These are phyloP conservation scores for Hozukius guyotensis DNA, from an alignment of 2,797 vertebrate genomes.

Conservation along the genomic window DNA sequence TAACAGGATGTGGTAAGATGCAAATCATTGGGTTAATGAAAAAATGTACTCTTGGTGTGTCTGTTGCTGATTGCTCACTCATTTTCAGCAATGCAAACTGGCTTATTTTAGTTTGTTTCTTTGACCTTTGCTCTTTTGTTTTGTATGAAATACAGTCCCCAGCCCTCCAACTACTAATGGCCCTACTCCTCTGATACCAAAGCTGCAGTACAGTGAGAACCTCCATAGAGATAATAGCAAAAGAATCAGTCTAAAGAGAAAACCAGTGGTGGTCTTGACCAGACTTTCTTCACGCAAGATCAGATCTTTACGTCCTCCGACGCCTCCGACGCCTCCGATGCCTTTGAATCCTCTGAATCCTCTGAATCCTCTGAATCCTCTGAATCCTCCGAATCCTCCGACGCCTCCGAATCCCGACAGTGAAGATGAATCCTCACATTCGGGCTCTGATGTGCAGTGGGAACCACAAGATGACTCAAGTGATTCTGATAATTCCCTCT, in stretches of 20 bases:
- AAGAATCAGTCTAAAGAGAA: not conserved
- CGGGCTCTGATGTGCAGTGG: not conserved
- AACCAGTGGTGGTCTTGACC: constrained; percentile 44
- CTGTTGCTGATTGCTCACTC: not conserved
- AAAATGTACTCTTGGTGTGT: not conserved
- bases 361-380: too few relatives aligned
- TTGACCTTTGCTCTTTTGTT: not conserved
- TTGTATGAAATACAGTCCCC: constrained; percentile 12
- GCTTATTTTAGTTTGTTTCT: not conserved
- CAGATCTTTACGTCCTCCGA: fast-evolving
- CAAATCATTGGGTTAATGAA: not conserved
- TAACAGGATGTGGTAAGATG: constrained; percentile 35
- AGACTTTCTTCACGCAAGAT: not conserved
- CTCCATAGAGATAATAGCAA: not conserved
- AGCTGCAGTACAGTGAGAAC: not conserved
- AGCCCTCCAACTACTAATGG: not conserved
- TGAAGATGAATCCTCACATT: not conserved
- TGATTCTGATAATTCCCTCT: not conserved
- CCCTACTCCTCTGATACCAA: not conserved
- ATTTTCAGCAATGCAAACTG: not conserved
- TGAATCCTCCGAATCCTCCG: fast-evolving
- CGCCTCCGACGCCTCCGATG: too few relatives aligned
- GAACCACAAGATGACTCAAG: not conserved
- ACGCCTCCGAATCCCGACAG: fast-evolving
- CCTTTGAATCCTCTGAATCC: too few relatives aligned